Evolutionary conservation across 2,888 invertebrate species (phyloP).

Genomic region (Nesidiocoris tenuis): DNA sequence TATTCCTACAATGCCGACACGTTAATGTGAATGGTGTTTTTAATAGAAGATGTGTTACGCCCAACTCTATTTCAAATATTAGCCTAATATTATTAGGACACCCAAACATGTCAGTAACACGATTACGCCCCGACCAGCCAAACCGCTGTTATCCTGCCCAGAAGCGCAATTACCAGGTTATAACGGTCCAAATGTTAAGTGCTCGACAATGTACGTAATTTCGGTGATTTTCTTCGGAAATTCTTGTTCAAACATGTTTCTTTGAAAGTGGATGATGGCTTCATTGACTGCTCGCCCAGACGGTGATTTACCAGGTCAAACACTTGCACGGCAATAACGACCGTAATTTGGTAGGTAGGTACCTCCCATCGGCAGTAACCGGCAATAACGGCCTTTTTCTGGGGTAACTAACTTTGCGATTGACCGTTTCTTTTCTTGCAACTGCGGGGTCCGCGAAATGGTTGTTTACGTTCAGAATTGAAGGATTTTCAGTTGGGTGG

Average conservation of each 20-base stretch:
- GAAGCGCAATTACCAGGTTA: too few species aligned
- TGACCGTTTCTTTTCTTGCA: background rate
- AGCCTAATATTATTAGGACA: too few species aligned
- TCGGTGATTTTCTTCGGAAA: background rate
- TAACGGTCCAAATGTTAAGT: background rate
- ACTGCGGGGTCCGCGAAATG: background rate
- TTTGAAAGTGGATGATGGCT: background rate
- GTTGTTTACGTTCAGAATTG: background rate
- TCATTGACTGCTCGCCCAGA: constrained; percentile 1
- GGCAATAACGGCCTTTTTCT: background rate
- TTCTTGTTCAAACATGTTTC: constrained; percentile 4
- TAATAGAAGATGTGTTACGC: too few species aligned
- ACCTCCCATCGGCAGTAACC: background rate
- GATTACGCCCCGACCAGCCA: too few species aligned
- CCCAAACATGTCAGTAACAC: too few species aligned
- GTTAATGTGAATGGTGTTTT: too few species aligned
- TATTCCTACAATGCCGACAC: too few species aligned
- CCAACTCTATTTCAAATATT: too few species aligned
- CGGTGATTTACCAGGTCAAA: constrained; percentile 7
- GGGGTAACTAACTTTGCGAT: background rate
- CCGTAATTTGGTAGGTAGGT: background rate
- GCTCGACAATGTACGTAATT: background rate
- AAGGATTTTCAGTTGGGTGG: background rate
- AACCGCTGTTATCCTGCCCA: too few species aligned
- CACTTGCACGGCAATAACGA: background rate